Base-by-base conservation (phyloP, 2,113 vertebrate genomes). In the Muntiacus reevesi region DNA sequence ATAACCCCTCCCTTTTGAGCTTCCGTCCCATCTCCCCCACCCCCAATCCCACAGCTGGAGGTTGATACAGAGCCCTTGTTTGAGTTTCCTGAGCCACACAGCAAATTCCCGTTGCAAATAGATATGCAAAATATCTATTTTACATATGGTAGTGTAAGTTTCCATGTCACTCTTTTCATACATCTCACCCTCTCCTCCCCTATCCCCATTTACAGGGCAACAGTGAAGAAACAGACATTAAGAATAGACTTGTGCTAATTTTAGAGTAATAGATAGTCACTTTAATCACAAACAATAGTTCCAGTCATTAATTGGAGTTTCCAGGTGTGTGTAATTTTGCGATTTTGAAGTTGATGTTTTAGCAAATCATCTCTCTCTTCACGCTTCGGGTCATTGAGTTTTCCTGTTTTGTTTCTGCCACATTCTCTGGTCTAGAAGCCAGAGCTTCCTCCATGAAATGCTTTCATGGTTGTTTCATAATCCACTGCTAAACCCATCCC, bases 311-410 rank as follows among this genome's bases (percentile, higher is more conserved):
- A 81, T 2, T 81, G 28, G 45, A 50, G 16, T 81, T 81, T 81
- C 78, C 78, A 52, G 47, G 9, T 81, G 16, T 33, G 47, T n/a
- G 47, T 81, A 52, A 81, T 52, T 33, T 33, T 33, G 30, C 33
- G 54, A 13, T 19, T 82, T 54, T 82, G 79, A 82, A 21, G 47
- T 23, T 82, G 79, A 43, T 15, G 14, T 23, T 4, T n/a, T n/a
- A 54, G 30, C 79, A 52, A 7, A n/a, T 54, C 47, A 4, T 7
- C 47, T n/a, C 47, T 6, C 5, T 52, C 23, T n/a, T 47, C 47
- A 2, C 1, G 1, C 28, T 52, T 13, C 1, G 10, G 79, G 30
- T 10, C 30, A 1, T 13, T 52, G 79, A 30, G 7, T 23, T n/a
- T 12, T n/a, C 19, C 50, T n/a, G 79, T 7, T 14, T 54, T 2